These are phyloP conservation scores for Cheiracanthium punctorium DNA, from an alignment of 2,888 invertebrate genomes.

Conservation along the genomic window DNA sequence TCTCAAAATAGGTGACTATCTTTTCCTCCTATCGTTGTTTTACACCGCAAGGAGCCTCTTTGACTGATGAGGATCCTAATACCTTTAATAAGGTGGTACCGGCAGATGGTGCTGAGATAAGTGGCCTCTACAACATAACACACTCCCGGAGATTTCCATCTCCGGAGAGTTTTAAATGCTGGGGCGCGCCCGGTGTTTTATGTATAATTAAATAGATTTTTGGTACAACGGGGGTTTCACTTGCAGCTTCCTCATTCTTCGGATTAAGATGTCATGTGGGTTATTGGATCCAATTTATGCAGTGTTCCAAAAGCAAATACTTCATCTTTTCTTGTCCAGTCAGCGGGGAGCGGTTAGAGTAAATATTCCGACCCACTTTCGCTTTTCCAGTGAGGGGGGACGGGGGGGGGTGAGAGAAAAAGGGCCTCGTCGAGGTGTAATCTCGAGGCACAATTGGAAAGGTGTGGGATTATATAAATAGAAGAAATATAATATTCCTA, in stretches of 20 bases:
- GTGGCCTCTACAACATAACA: neutral
- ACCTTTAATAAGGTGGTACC: neutral
- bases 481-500: too few relatives aligned
- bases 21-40: neutral
- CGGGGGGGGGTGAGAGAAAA: neutral
- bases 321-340: neutral
- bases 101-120: neutral
- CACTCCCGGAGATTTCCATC: neutral
- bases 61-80: neutral
- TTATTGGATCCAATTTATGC: neutral
- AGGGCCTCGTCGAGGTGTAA: too few relatives aligned
- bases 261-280: neutral
- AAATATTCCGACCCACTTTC: conserved; percentile 13
- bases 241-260: neutral
- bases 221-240: neutral
- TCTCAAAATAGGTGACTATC: neutral
- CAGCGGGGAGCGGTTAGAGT: neutral
- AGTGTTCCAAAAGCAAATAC: neutral
- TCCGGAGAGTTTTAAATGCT: neutral
- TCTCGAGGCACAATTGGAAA: too few relatives aligned
- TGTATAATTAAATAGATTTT: conserved; percentile 2
- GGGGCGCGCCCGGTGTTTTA: neutral
- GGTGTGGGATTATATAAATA: too few relatives aligned
- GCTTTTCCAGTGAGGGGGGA: neutral
- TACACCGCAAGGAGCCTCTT: neutral